Evolutionary conservation across 2,888 invertebrate genomes (phyloP), one percentile per base, ranked within the genome.

Genomic region (Mactromeris polynyma): DNA sequence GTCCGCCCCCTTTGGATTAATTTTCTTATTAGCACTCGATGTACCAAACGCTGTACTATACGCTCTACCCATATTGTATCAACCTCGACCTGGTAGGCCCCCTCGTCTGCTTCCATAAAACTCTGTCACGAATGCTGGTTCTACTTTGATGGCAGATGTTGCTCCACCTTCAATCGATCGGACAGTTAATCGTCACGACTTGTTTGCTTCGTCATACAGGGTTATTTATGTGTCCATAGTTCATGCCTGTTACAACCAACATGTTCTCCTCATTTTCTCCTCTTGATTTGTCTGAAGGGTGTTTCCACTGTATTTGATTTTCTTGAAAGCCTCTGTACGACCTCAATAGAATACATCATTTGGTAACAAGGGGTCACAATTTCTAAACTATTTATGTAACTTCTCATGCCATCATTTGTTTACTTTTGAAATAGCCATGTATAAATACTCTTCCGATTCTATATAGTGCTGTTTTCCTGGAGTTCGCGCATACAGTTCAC

Each of bases 191-290:
- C 58, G 85, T 90, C 69, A 81, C 85, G 88, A 85, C 31, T 31
- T 36, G 46, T 90, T 92, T 19, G 90, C 91, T 81, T 92, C 51
- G n/a, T 92, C 92, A 85, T 91, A 90, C 54, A 90, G 64, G n/a
- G 81, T 91, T n/a, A 26, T 84, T 36, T 40, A n/a, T n/a, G n/a
- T 69, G n/a, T 91, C 73, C 78, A 88, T 89, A 90, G 42, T 91
- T 85, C 90, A 90, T 89, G 0, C 93, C 93, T 31, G 89, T 90
- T 31, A 91, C 78, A 7, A 89, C 89, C 11, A 88, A 26, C 79
- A 89, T 58, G 38, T 86, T 86, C 58, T 89, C n/a, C n/a, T n/a
- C n/a, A n/a, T n/a, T n/a, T n/a, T n/a, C n/a, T n/a, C n/a, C n/a
- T n/a, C n/a, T n/a, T n/a, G n/a, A n/a, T n/a, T n/a, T n/a, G n/a